phyloP scores from a whole-genome alignment of 2,888 invertebrate species.

The Drosophila paranaensis region DNA sequence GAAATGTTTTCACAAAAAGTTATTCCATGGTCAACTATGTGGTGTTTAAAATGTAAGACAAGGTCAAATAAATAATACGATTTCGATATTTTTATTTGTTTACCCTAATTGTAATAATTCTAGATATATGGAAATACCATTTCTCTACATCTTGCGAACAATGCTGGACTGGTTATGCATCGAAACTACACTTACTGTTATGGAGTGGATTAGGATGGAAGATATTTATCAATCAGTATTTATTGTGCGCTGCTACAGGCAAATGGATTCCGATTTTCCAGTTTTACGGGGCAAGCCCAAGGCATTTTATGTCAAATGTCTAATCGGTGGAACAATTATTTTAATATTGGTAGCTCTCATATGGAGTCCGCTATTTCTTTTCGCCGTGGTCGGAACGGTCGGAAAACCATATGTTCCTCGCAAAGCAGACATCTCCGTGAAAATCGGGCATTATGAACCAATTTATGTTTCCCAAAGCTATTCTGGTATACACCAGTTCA shows the following conservation, averaged over 20 bases:
- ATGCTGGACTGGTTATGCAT: slow-evolving; percentile 99
- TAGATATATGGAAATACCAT: slow-evolving; percentile 95
- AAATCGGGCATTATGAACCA: slow-evolving; percentile 95
- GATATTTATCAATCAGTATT: slow-evolving; percentile 98
- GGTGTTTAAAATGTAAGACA: slow-evolving; percentile 93
- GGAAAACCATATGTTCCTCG: slow-evolving; percentile 93
- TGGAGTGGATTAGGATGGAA: slow-evolving; percentile 99
- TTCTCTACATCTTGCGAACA: slow-evolving; percentile 97
- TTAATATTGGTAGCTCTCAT: slow-evolving; percentile 95
- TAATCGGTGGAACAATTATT: slow-evolving; percentile 94
- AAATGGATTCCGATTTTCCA: slow-evolving; percentile 94
- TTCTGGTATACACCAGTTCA: slow-evolving; percentile 89
- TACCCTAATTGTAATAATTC: neutral
- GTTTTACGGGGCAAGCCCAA: slow-evolving; percentile 94
- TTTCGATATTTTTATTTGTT: too few species aligned
- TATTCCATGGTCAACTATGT: slow-evolving; percentile 96
- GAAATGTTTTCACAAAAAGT: slow-evolving; percentile 98
- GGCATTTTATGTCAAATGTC: slow-evolving; percentile 92
- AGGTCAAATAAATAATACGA: neutral
- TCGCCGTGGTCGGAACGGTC: slow-evolving; percentile 96
- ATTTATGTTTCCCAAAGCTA: slow-evolving; percentile 95
- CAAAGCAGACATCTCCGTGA: slow-evolving; percentile 92
- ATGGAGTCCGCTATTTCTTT: slow-evolving; percentile 98
- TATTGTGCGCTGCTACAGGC: slow-evolving; percentile 89
- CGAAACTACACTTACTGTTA: slow-evolving; percentile 97